Percentiles rank a stretch among this genome's conserved stretches.
Conservation (phyloP, 1,140 invertebrate genomes). For the Trachymyrmex septentrionalis region DNA sequence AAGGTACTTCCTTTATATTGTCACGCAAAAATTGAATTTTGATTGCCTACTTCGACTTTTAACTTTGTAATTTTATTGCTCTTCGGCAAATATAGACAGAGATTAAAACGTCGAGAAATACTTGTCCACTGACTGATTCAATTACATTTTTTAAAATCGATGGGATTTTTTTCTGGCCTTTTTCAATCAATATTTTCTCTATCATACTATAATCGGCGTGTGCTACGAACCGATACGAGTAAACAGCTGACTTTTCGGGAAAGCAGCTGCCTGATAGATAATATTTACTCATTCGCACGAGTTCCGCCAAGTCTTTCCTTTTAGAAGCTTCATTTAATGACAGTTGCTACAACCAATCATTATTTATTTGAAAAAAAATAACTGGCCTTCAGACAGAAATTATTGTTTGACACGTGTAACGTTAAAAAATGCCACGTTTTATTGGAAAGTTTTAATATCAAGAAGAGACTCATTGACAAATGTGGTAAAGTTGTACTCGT, state of each 20-base stretch:
- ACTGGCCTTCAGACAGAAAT: not conserved
- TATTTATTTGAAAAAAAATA: not conserved
- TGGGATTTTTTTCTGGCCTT: not conserved
- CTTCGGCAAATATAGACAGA: not conserved
- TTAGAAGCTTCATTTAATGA: conserved; percentile 15
- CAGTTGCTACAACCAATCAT: conserved; percentile 23
- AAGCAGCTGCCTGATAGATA: conserved; percentile 52
- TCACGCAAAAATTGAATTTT: not conserved
- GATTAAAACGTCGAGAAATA: not conserved
- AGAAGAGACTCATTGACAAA: not conserved
- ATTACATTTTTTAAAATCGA: not conserved
- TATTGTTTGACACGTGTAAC: conserved; percentile 27
- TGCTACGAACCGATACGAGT: conserved; percentile 40
- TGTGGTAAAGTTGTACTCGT: too few relatives aligned
- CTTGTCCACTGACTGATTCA: not conserved
- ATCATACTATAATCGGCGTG: conserved; percentile 24
- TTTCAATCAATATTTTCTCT: conserved; percentile 5
- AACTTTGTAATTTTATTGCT: not conserved
- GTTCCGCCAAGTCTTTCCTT: conserved; percentile 27
- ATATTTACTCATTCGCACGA: conserved; percentile 43
- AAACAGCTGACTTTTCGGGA: conserved; percentile 70
- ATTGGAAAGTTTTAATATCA: conserved; percentile 4
- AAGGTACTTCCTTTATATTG: too few relatives aligned
- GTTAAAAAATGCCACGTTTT: not conserved
- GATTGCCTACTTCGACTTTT: not conserved